A percentile compares a stretch with the other conserved stretches of the same genome.
Conservation (phyloP, 2,888 invertebrate species). For the Cartodere bifasciata region DNA sequence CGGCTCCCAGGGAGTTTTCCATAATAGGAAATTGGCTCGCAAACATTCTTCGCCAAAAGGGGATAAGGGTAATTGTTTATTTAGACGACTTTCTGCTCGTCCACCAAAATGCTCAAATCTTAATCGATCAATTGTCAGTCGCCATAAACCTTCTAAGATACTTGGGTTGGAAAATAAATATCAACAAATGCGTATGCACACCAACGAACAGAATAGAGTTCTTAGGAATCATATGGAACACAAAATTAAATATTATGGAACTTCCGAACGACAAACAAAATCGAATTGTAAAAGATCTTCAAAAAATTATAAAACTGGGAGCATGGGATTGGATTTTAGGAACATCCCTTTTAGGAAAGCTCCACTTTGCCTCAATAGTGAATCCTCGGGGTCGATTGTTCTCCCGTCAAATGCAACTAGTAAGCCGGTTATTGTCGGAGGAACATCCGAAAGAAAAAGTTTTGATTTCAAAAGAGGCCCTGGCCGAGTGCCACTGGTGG, state of each 20-base stretch:
- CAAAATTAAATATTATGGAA: conserved; percentile 4
- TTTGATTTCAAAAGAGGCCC: conserved; percentile 2
- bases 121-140: conserved; percentile 4
- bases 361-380: not conserved
- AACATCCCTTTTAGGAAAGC: not conserved
- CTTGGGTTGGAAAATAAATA: conserved; percentile 14
- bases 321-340: not conserved
- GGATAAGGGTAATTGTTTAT: conserved; percentile 10
- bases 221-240: conserved; percentile 14
- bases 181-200: conserved; percentile 10
- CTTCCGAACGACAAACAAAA: conserved; percentile 7
- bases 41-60: conserved; percentile 4
- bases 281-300: not conserved
- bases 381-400: conserved; percentile 1
- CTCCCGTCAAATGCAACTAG: conserved; percentile 6
- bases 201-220: conserved; percentile 10
- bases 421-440: not conserved
- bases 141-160: conserved; percentile 7
- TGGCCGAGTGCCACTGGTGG: conserved; percentile 12
- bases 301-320: not conserved
- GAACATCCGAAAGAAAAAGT: not conserved
- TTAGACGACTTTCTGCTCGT: conserved; percentile 10
- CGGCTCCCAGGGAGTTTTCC: conserved; percentile 10
- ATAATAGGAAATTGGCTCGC: conserved; percentile 11
- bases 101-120: conserved; percentile 6